Percentiles rank a stretch among this genome's conserved stretches.
Evolutionary conservation across 2,888 invertebrate genomes (phyloP).

Genomic region (Lathronympha strigana): DNA sequence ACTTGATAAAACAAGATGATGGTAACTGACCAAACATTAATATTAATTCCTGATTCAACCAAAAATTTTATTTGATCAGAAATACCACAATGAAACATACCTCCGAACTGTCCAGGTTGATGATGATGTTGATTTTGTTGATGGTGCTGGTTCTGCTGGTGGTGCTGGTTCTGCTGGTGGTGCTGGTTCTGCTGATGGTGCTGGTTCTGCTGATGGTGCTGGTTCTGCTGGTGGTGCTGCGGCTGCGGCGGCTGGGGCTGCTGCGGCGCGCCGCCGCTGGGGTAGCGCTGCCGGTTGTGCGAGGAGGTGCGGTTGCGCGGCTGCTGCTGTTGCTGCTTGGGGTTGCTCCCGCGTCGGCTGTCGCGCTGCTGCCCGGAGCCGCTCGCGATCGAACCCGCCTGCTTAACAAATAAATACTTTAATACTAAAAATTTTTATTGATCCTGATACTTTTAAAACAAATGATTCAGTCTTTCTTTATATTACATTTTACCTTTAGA

Average conservation of each 20-base stretch:
- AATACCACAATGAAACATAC: background rate
- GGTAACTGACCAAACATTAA: too few species aligned
- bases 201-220: slow-evolving; percentile 65
- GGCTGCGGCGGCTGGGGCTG: slow-evolving; percentile 54
- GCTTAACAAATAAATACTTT: slow-evolving; percentile 34
- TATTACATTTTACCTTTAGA: too few species aligned
- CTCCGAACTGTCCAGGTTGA: slow-evolving; percentile 55
- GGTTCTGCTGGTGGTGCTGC: slow-evolving; percentile 59
- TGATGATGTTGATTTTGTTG: slow-evolving; percentile 60
- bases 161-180: slow-evolving; percentile 60
- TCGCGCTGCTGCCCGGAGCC: slow-evolving; percentile 69
- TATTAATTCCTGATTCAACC: too few species aligned
- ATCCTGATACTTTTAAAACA: too few species aligned
- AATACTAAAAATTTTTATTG: too few species aligned
- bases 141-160: slow-evolving; percentile 52
- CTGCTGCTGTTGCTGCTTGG: slow-evolving; percentile 56
- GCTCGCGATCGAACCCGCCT: slow-evolving; percentile 66
- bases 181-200: slow-evolving; percentile 63
- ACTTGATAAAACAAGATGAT: too few species aligned
- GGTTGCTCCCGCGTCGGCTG: slow-evolving; percentile 66
- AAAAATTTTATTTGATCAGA: too few species aligned
- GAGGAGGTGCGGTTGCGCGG: slow-evolving; percentile 63
- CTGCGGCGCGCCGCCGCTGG: slow-evolving; percentile 44
- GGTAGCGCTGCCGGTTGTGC: slow-evolving; percentile 44
- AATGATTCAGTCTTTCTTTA: too few species aligned